Base-by-base conservation (phyloP, 2,113 vertebrate genomes). In the Chaetorhynchus papuensis region DNA sequence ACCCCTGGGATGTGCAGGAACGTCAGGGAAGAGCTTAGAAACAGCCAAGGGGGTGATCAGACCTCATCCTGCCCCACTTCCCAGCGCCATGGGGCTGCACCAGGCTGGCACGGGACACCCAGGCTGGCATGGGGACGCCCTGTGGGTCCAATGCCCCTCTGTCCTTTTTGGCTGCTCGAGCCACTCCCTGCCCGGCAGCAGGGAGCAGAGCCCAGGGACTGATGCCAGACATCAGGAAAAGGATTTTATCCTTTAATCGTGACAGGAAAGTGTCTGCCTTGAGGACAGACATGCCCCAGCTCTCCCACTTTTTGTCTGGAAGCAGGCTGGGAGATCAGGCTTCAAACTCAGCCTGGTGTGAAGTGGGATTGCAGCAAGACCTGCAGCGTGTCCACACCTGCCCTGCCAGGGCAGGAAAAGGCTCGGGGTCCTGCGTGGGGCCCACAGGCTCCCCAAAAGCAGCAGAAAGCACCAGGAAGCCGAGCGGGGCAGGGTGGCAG, bases 381-480 rank as follows among this genome's bases (percentile, higher is more conserved):
- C 49, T 0, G 0, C 44, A 52, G 65, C 61, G 0, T 18, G 60
- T 10, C 2, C 2, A 56, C 20, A 59, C 90, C 71, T 45, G 84
- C 57, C 78, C 5, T 9, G 60, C 83, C 33, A 17, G 24, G 69
- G 53, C 37, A n/a, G 47, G 8, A 79, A 7, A 57, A 39, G 41
- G 24, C 35, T 33, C 74, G 0, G 7, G 2, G 2, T 7, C 28
- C 70, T 4, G 8, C 0, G 0, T 2, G 2, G 61, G 56, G 85
- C 74, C 21, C 35, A 9, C 8, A 7, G 71, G 19, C 30, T 76
- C 68, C 69, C 37, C 56, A 70, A 85, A 44, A n/a, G 15, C 45
- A 41, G 57, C 31, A 8, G 31, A 6, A 56, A 71, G 13, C 45
- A 44, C 49, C 31, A 7, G n/a, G 6, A 44, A 71, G 60, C 47